Percentiles rank a stretch among this genome's conserved stretches.
phyloP scores from a whole-genome alignment of 2,113 vertebrate species.

The Nyctibius bracteatus region DNA sequence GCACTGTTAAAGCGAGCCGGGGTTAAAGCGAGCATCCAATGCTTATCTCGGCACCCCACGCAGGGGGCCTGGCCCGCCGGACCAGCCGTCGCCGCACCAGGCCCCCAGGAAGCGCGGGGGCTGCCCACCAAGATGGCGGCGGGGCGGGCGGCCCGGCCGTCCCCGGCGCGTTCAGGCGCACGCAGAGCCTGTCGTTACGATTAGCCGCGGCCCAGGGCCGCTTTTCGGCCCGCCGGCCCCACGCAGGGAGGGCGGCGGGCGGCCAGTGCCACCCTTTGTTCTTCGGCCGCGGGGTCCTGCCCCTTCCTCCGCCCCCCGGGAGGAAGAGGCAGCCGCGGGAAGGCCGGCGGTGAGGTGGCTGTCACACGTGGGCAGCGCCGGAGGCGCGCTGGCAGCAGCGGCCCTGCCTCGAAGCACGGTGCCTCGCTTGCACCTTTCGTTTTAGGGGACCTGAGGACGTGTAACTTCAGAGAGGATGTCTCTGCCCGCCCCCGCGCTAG shows the following conservation, averaged over 20 bases:
- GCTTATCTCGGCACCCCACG: slow-evolving; percentile 51
- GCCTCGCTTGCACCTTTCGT: accelerated
- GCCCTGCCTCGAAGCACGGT: not conserved
- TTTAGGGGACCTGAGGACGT: accelerated
- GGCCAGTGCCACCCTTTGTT: slow-evolving; percentile 84
- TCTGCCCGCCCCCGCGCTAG: too few relatives aligned
- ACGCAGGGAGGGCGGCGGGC: slow-evolving; percentile 75
- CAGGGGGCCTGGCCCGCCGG: slow-evolving; percentile 26
- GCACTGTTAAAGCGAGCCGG: not conserved
- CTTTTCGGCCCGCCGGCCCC: slow-evolving; percentile 79
- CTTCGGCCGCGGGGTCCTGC: slow-evolving; percentile 71
- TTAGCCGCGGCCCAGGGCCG: slow-evolving; percentile 81
- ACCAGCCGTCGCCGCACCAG: not conserved
- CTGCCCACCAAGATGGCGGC: not conserved
- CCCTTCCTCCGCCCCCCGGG: not conserved
- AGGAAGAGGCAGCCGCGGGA: not conserved
- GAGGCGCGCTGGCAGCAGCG: not conserved
- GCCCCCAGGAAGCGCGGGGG: not conserved
- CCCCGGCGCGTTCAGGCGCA: slow-evolving; percentile 67
- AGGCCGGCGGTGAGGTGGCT: accelerated
- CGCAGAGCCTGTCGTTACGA: slow-evolving; percentile 78
- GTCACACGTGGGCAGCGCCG: not conserved
- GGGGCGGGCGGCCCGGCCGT: not conserved
- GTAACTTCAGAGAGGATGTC: accelerated
- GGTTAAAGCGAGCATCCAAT: slow-evolving; percentile 25